These are phyloP conservation scores for Drosophila lacteicornis DNA, from an alignment of 1,140 invertebrate species.

Conservation along the genomic window DNA sequence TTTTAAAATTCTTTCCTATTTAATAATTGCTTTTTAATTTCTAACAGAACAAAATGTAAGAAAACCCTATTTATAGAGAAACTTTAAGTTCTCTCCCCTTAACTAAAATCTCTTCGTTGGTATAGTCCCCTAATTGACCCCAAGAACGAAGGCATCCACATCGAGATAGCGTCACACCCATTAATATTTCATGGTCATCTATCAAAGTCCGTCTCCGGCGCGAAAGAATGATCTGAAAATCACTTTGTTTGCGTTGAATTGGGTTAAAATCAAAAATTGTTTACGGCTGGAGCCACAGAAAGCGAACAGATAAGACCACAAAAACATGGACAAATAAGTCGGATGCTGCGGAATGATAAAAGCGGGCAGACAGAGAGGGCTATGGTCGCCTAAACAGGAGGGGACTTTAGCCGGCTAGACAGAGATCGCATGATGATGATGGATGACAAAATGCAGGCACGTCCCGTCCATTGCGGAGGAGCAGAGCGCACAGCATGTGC, in stretches of 20 bases:
- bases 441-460: constrained; percentile 75
- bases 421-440: constrained; percentile 58
- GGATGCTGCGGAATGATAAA: constrained; percentile 37
- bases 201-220: constrained; percentile 31
- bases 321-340: constrained; percentile 40
- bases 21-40: background rate
- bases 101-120: constrained; percentile 18
- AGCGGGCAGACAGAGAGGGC: constrained; percentile 25
- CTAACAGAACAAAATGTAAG: background rate
- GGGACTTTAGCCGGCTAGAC: background rate
- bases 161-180: constrained; percentile 18
- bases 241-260: constrained; percentile 41
- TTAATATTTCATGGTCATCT: constrained; percentile 35
- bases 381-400: constrained; percentile 1
- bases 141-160: background rate
- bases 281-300: constrained; percentile 17
- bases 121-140: background rate
- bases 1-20: background rate
- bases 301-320: constrained; percentile 31
- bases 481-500: background rate
- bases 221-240: constrained; percentile 27
- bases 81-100: background rate
- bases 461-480: constrained; percentile 15
- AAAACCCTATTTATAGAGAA: background rate
- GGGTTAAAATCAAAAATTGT: constrained; percentile 47